A percentile compares a stretch with the other conserved stretches of the same genome.
Conservation (phyloP, 2,888 invertebrate species). For the Malthinus seriepunctatus region DNA sequence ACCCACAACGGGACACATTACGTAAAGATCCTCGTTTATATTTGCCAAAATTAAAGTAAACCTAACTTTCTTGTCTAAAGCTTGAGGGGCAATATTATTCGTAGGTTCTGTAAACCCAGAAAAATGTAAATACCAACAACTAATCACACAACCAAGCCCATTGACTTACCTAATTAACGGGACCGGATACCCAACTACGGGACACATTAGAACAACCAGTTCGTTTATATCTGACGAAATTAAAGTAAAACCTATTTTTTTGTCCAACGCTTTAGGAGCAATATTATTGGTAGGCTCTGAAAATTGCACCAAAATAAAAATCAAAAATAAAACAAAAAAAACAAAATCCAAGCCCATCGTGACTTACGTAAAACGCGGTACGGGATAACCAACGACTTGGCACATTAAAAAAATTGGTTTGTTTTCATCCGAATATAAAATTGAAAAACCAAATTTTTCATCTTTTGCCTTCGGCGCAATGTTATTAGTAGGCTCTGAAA, state of each 20-base stretch:
- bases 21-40: conserved; percentile 59
- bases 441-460: conserved; percentile 59
- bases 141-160: neutral
- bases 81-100: conserved; percentile 65
- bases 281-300: conserved; percentile 71
- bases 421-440: conserved; percentile 58
- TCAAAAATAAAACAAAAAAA: conserved; percentile 6
- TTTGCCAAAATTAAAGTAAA: conserved; percentile 62
- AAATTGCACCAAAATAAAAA: conserved; percentile 44
- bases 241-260: conserved; percentile 54
- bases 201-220: conserved; percentile 67
- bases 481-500: conserved; percentile 71
- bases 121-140: neutral
- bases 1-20: conserved; percentile 71
- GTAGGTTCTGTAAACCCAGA: conserved; percentile 58
- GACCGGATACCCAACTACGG: conserved; percentile 71
- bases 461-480: conserved; percentile 64
- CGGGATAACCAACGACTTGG: conserved; percentile 70
- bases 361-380: conserved; percentile 70
- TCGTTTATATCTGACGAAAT: conserved; percentile 37
- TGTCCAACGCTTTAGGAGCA: conserved; percentile 58
- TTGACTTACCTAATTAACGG: conserved; percentile 71
- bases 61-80: conserved; percentile 57
- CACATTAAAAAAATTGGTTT: conserved; percentile 66
- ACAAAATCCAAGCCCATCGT: conserved; percentile 19